Conservation (phyloP, 2,797 vertebrate genomes). For the Muscicapa comitata region DNA sequence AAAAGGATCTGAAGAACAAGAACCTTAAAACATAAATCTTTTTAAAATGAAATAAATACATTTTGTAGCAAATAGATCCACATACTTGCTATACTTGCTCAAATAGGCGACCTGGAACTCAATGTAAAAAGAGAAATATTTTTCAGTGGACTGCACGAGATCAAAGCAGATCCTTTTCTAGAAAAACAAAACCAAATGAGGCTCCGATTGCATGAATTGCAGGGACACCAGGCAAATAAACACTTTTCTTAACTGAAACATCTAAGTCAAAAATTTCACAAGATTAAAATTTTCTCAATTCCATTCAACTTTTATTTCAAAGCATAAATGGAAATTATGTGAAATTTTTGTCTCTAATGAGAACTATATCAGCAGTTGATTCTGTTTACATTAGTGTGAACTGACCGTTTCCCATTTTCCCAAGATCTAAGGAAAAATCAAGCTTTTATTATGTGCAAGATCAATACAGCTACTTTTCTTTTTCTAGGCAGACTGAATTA, state of each 20-base stretch:
- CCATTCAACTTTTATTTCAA: not conserved
- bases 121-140: not conserved
- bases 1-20: not conserved
- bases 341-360: not conserved
- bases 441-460: not conserved
- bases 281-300: not conserved
- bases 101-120: fast-evolving
- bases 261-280: not conserved
- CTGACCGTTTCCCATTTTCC: not conserved
- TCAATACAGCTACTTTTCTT: not conserved
- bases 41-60: not conserved
- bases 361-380: not conserved
- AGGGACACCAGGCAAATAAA: not conserved
- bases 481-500: not conserved
- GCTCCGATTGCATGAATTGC: not conserved
- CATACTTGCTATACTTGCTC: not conserved
- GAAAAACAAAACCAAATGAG: not conserved
- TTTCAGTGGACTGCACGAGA: not conserved
- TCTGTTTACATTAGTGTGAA: not conserved
- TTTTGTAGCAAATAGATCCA: not conserved
- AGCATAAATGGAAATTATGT: not conserved
- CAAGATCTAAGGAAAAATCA: not conserved
- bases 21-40: not conserved
- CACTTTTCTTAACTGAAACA: not conserved
- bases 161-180: not conserved